phyloP scores from a whole-genome alignment of 2,888 invertebrate species.

The Tolmerus cingulatus region DNA sequence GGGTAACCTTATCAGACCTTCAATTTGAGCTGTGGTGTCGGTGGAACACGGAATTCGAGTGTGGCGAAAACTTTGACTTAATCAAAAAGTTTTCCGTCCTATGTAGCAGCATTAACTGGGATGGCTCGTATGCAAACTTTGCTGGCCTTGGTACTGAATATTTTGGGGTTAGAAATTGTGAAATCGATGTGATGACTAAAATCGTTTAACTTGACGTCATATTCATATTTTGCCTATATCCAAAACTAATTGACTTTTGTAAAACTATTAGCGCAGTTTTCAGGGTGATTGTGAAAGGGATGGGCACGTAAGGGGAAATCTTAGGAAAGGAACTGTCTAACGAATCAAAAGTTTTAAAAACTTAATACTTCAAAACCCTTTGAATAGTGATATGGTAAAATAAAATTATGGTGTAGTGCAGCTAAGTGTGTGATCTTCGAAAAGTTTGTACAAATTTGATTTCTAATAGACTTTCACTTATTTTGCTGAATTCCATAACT shows the following conservation, averaged over 20 bases:
- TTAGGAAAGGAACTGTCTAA: not conserved
- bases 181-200: not conserved
- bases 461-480: no score
- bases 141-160: not conserved
- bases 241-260: not conserved
- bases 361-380: not conserved
- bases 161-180: not conserved
- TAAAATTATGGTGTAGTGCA: no score
- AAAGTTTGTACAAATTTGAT: no score
- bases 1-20: constrained; percentile 6
- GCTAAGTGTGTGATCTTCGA: no score
- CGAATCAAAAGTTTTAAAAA: not conserved
- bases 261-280: not conserved
- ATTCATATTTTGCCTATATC: not conserved
- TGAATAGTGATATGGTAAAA: no score
- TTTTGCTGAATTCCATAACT: no score
- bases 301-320: not conserved
- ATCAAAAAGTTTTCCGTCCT: constrained; percentile 6
- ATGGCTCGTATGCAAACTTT: constrained; percentile 4
- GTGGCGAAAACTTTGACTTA: constrained; percentile 4
- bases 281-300: not conserved
- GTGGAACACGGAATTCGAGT: not conserved
- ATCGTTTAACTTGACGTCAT: not conserved
- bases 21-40: not conserved
- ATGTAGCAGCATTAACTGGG: not conserved